These are phyloP conservation scores for Dicrurus megarhynchus DNA, from an alignment of 2,113 vertebrate genomes.

Conservation along the genomic window DNA sequence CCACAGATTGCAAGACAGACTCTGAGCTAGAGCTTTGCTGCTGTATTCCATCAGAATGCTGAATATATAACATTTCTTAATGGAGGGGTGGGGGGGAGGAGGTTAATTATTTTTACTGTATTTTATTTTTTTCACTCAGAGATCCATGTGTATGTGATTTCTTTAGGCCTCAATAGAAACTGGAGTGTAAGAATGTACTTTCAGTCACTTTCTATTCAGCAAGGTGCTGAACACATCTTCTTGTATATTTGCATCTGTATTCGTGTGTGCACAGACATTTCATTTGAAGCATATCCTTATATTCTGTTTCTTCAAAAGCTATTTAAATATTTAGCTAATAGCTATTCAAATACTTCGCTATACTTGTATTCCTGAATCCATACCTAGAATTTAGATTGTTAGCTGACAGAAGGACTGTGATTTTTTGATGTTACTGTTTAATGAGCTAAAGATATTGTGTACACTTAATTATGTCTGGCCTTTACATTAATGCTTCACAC, in stretches of 20 bases:
- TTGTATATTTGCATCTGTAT: background rate
- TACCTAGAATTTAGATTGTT: background rate
- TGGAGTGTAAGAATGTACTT: background rate
- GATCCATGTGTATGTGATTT: background rate
- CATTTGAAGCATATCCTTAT: background rate
- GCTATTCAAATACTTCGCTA: background rate
- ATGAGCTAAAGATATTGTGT: background rate
- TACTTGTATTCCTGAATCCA: background rate
- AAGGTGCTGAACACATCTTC: background rate
- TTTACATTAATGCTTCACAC: background rate
- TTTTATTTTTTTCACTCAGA: background rate
- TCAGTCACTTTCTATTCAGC: background rate
- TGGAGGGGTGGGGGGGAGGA: accelerated
- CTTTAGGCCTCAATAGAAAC: background rate
- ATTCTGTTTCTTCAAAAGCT: background rate
- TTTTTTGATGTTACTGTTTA: background rate
- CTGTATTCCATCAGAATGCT: background rate
- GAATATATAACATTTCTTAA: background rate
- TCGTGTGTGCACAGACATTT: background rate
- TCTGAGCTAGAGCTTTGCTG: background rate
- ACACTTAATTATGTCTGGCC: background rate
- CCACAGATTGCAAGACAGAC: background rate
- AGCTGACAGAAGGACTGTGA: background rate
- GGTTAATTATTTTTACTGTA: background rate
- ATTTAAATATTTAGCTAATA: background rate